Evolutionary conservation across 2,888 invertebrate genomes (phyloP), one percentile per base, ranked within the genome.

Genomic region (Stramonita haemastoma): DNA sequence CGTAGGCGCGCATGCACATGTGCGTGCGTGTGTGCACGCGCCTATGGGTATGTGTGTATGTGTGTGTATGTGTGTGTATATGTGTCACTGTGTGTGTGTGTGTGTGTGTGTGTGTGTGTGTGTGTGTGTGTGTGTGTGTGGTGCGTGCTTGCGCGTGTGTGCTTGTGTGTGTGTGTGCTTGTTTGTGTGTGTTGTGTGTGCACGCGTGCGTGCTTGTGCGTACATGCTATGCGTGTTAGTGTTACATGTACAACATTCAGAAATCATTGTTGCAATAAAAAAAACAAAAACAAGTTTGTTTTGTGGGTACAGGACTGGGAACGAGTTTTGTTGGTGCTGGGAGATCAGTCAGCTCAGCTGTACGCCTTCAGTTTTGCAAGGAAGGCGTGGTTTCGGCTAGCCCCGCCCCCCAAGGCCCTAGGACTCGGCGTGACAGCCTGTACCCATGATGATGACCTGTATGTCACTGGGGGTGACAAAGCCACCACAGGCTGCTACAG

Each of bases 371-470:
- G 89, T n/a, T 85, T 89, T 56, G 60, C 83, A 0, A 56, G 85
- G 22, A 83, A 32, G 70, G 73, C 85, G 34, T 89, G 89, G 89
- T 89, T 70, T 46, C 36, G 36, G 32, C 56, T 89, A 85, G 32
- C 89, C 46, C 73, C 73, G 32, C 89, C 89, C 32, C 89, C 89
- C 22, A 34, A 73, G 15, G 84, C 85, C 29, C 83, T 89, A 32
- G 84, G 85, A 26, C 73, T 89, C 85, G 89, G 89, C 85, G 77
- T 89, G 46, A 85, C 89, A n/a, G 85, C 89, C 73, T 89, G 89
- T 36, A 56, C 56, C 32, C 56, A 89, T 22, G 85, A 32, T 11
- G 89, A 89, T n/a, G 89, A 89, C 73, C 32, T 89, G 70, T 89
- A 89, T 57, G 70, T 84, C 46, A 83, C n/a, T 57, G 89, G 89